Base-by-base conservation (phyloP, 2,113 vertebrate genomes). In the Ameiurus melas region DNA sequence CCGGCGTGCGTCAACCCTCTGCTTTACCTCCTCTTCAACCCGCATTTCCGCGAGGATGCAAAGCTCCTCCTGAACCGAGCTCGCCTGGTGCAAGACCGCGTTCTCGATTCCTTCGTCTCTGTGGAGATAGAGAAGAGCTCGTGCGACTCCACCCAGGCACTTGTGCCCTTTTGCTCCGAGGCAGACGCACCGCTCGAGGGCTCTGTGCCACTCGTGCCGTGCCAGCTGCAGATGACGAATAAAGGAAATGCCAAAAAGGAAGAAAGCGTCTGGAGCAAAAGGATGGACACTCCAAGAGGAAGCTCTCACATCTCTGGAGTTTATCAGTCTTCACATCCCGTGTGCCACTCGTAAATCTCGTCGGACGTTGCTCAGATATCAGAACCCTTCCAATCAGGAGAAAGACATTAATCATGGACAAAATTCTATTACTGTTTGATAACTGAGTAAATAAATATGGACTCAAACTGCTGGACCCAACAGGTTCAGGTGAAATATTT, bases 1-100 rank as follows among this genome's bases (percentile, higher is more conserved):
- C 98, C 98, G 0, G 96, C 98, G 85, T 98, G 98, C 93, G 95
- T 99, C 87, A 99, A 98, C 92, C 98, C 98, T 0, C 91, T 99
- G 92, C 96, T 99, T 84, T 99, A 98, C 92, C 94, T 98, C 68
- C 94, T 99, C 85, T 97, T 97, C 95, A 97, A 96, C 88, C 96
- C 96, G 2, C 96, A 96, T 92, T 96, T 94, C 92, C 95, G 96
- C 92, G 96, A 97, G 77, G 97, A 97, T 89, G 93, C 97, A 62
- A 95, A 95, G 87, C 94, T 97, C 85, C 95, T 97, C 84, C 95
- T 95, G 92, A 91, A 94, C 89, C 85, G 91, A 85, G 88, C 94
- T 13, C 95, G 95, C 73, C 85, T 93, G 68, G 92, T 93, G 3
- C 91, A 95, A 22, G 92, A 96, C 89, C 94, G 19, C 85, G 94